These are phyloP conservation scores for Cenopis cana DNA, from an alignment of 2,888 invertebrate genomes.

Conservation along the genomic window DNA sequence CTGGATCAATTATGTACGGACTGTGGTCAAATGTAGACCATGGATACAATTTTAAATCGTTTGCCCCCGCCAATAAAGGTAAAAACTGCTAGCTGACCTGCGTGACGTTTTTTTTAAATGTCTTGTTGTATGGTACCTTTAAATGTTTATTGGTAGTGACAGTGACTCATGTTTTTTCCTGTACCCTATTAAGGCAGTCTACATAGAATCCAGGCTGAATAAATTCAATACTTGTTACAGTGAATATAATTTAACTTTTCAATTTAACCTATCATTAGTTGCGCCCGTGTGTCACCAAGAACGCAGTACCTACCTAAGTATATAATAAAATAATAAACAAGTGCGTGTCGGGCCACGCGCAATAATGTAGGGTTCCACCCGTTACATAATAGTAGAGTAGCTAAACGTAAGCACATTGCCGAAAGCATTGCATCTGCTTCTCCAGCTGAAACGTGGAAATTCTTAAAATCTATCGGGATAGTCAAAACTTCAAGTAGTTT, in stretches of 20 bases:
- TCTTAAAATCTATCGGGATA: no score
- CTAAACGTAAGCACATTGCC: no score
- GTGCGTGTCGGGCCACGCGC: no score
- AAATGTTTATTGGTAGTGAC: background rate
- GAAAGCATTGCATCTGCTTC: no score
- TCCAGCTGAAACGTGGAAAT: no score
- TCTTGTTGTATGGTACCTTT: background rate
- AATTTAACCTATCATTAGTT: no score
- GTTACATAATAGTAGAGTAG: no score
- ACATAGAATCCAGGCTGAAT: background rate
- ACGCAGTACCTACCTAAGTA: no score
- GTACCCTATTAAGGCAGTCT: background rate
- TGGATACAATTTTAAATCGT: background rate
- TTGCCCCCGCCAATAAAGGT: background rate
- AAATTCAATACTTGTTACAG: background rate
- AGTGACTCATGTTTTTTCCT: conserved; percentile 1
- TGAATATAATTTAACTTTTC: background rate
- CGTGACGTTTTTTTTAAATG: background rate
- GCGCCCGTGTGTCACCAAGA: no score
- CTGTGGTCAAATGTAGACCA: background rate
- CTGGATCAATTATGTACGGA: conserved; percentile 6
- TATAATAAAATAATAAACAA: no score
- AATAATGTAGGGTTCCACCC: no score
- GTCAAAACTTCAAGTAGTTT: no score
- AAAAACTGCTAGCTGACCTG: background rate